These are phyloP conservation scores for Anastrepha ludens DNA, from an alignment of 1,140 invertebrate species.

Conservation along the genomic window DNA sequence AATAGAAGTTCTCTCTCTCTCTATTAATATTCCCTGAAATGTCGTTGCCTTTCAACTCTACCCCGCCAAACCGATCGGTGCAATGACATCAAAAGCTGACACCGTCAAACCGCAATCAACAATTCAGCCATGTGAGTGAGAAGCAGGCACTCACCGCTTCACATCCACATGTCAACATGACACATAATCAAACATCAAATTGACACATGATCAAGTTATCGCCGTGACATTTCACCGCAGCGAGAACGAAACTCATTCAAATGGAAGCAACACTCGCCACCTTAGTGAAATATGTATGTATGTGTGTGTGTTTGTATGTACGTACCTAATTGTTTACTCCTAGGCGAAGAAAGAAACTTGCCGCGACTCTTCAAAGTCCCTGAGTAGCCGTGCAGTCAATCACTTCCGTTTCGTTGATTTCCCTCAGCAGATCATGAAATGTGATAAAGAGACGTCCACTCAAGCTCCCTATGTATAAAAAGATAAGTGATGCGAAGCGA, in stretches of 20 bases:
- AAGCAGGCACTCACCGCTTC: background rate
- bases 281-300: background rate
- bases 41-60: too few species aligned
- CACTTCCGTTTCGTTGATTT: constrained; percentile 52
- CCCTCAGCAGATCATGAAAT: background rate
- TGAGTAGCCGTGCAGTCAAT: background rate
- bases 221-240: constrained; percentile 40
- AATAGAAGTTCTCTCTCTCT: too few species aligned
- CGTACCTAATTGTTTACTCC: background rate
- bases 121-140: background rate
- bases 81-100: background rate
- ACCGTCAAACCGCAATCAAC: constrained; percentile 33
- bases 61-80: too few species aligned
- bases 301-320: background rate
- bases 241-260: constrained; percentile 24
- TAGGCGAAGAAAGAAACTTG: constrained; percentile 4
- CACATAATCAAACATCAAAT: constrained; percentile 42
- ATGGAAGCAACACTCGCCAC: constrained; percentile 22
- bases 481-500: background rate
- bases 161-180: constrained; percentile 42
- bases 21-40: too few species aligned
- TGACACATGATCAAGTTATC: constrained; percentile 53
- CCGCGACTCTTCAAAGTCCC: constrained; percentile 12
- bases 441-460: constrained; percentile 20
- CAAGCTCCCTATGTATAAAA: background rate